Base-by-base conservation (phyloP, 1,140 invertebrate species). In the Pseudomyrmex gracilis region DNA sequence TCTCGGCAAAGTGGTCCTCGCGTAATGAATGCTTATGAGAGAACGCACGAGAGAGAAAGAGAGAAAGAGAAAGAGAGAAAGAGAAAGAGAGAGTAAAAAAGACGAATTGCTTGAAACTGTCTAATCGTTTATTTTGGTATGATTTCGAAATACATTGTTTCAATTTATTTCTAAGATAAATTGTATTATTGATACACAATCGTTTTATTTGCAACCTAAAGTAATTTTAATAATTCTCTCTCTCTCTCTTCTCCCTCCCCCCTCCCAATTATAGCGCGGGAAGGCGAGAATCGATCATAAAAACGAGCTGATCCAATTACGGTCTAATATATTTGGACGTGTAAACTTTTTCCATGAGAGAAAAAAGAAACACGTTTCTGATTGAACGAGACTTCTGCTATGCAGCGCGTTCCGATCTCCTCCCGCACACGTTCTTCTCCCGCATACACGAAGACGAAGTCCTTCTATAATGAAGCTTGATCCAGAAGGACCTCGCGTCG, bases 11-110 rank as follows among this genome's bases (percentile, higher is more conserved):
- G 45, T 45, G 66, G n/a, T 47, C 22, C n/a, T 63, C 60, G 2
- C 55, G 53, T 80, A 80, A 70, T 80, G 53, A 24, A 60, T 70
- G 76, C 66, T 71, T 80, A 78, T 64, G n/a, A 43, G 55, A 34
- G 34, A 34, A 34, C 34, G n/a, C 1, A 43, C 43, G 43, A 34
- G n/a, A 57, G 34, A 70, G 53, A 17, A 80, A 80, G n/a, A n/a
- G n/a, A n/a, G n/a, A n/a, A n/a, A 43, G 55, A 34, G 34, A 34
- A 34, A 34, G n/a, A 57, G 34, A 70, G 53, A 17, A 80, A n/a
- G n/a, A n/a, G n/a, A n/a, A n/a, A n/a, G n/a, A n/a, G n/a, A n/a
- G n/a, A n/a, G n/a, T n/a, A 71, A 34, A 34, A 34, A 34, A 34
- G 66, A 71, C 60, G 55, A 17, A 80, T 80, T 24, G 66, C 66